Conservation (phyloP, 2,797 vertebrate genomes). For the Hipposideros larvatus region DNA sequence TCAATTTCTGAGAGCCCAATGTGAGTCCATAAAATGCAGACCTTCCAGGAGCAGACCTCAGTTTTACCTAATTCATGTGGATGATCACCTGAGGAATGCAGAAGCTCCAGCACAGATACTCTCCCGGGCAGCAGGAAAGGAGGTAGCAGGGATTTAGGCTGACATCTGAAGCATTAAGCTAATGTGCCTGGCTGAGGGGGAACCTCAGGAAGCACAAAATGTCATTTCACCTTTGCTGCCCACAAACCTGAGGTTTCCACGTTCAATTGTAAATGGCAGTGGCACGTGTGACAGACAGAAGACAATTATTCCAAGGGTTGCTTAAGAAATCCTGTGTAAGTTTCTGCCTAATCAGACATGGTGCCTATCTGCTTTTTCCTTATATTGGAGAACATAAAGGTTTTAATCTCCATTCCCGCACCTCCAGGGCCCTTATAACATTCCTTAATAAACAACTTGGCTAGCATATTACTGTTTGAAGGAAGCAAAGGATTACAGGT, state of each 20-base stretch:
- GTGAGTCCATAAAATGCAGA: conserved; percentile 51
- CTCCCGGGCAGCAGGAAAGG: conserved; percentile 60
- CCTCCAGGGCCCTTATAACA: conserved; percentile 48
- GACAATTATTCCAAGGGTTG: background rate
- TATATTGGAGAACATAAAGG: background rate
- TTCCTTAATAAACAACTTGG: conserved; percentile 65
- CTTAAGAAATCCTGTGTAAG: conserved; percentile 9
- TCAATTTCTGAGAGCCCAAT: background rate
- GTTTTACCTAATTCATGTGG: background rate
- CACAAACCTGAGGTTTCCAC: conserved; percentile 69
- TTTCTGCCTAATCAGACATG: conserved; percentile 64
- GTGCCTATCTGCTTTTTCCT: conserved; percentile 55
- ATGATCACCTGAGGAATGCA: conserved; percentile 17
- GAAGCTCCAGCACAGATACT: conserved; percentile 22
- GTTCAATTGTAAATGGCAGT: conserved; percentile 54
- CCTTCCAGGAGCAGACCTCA: conserved; percentile 40
- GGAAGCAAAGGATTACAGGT: conserved; percentile 81
- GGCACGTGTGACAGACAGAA: conserved; percentile 60
- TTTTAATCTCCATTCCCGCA: conserved; percentile 22
- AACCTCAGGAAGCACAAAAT: conserved; percentile 64
- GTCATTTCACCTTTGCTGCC: conserved; percentile 39
- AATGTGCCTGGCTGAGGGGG: conserved; percentile 36
- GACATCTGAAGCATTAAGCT: conserved; percentile 52
- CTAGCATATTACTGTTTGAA: conserved; percentile 74
- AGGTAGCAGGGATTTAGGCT: conserved; percentile 75